Base-by-base conservation (phyloP, 2,797 vertebrate species). In the Salmo trutta region DNA sequence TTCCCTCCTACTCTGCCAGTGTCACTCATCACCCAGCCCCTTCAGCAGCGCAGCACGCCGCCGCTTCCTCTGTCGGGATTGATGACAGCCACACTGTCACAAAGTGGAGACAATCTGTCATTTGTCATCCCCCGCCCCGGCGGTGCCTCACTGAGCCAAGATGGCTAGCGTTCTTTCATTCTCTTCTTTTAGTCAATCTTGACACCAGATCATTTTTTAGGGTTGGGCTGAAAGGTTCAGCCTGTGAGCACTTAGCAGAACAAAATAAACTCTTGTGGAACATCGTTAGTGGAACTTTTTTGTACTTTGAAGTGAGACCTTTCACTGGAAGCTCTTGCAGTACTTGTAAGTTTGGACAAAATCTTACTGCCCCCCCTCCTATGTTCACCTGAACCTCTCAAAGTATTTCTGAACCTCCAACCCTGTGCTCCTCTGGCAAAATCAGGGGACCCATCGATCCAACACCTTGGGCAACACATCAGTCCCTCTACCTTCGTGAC, bases 51-150 rank as follows among this genome's bases (percentile, higher is more conserved):
- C 70, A 62, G 66, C 70, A 73, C 71, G 82, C 24, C 10, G 52
- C 78, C 27, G 7, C 82, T 80, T 85, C 82, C 75, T 77, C 72
- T 82, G 78, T 83, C 74, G 76, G 76, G 66, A 87, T 83, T 85
- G 77, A 87, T 85, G 71, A 75, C 3, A 51, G 69, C 66, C 8
- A 41, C 77, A 76, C 47, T 66, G 74, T 64, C 71, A 53, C 70
- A 62, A 71, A 82, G 52, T 56, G 70, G 71, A 72, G 76, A 68
- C 83, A 77, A 75, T 81, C 82, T 84, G 80, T 81, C 79, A 76
- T 74, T 33, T 85, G 78, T 85, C 80, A 79, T 79, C 75, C 77
- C 71, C 54, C 65, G 62, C 71, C 71, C 52, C 69, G 17, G 19
- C 47, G 14, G 70, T 52, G 41, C 47, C 68, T 71, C 14, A 14